A percentile compares a stretch with the other conserved stretches of the same genome.
Evolutionary conservation across 2,797 vertebrate genomes (phyloP).

Genomic region (Cyprinella venusta): DNA sequence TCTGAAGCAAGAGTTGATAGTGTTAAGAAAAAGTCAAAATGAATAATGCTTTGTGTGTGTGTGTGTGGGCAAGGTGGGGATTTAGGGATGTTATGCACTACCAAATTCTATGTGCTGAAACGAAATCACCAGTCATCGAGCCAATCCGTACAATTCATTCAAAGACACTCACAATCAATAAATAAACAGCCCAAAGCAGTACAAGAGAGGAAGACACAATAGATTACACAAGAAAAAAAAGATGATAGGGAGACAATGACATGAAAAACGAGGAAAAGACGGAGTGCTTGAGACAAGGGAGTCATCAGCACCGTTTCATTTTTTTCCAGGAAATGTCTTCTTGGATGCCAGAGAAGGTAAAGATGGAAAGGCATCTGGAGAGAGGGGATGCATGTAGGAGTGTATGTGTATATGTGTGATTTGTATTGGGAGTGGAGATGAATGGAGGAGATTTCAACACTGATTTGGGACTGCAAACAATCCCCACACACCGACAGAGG

Average conservation of each 20-base stretch:
- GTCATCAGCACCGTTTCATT: slow-evolving; percentile 21
- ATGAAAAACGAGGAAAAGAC: slow-evolving; percentile 25
- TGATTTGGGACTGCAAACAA: slow-evolving; percentile 36
- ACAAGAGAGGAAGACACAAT: slow-evolving; percentile 20
- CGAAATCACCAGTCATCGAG: slow-evolving; percentile 11
- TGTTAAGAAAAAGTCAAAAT: slow-evolving; percentile 43
- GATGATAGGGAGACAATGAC: slow-evolving; percentile 15
- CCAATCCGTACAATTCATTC: slow-evolving; percentile 26
- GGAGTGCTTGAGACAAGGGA: slow-evolving; percentile 27
- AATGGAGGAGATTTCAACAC: slow-evolving; percentile 50
- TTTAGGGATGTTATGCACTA: neutral
- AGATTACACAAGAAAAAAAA: slow-evolving; percentile 5
- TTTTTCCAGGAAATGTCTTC: slow-evolving; percentile 57
- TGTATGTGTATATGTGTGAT: slow-evolving; percentile 29
- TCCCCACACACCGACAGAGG: neutral
- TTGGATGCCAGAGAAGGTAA: slow-evolving; percentile 38
- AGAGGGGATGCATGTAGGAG: slow-evolving; percentile 32
- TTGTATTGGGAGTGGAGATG: slow-evolving; percentile 30
- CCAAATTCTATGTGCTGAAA: slow-evolving; percentile 18
- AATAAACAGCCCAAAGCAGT: slow-evolving; percentile 13
- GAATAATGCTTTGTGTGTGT: slow-evolving; percentile 23
- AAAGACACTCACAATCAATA: slow-evolving; percentile 34
- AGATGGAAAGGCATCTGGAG: slow-evolving; percentile 48
- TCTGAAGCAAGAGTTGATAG: slow-evolving; percentile 42
- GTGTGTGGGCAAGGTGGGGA: slow-evolving; percentile 8